Evolutionary conservation across 2,888 invertebrate genomes (phyloP).

Genomic region (Eupithecia subfuscata): DNA sequence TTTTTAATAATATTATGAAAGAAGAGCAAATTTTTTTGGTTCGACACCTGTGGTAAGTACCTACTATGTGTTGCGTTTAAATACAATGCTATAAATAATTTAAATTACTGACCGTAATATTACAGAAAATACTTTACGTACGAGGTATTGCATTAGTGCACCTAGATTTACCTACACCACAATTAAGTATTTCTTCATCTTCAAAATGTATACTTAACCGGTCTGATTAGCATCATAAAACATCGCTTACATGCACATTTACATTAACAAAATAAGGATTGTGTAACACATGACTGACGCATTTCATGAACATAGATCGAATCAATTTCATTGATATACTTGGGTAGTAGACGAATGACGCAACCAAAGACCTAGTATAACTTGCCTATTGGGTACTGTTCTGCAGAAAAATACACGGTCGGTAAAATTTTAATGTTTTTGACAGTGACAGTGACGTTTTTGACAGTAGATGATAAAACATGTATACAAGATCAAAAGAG

Average conservation of each 20-base stretch:
- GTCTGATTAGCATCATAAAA: constrained; percentile 29
- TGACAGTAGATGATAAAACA: neutral
- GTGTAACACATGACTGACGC: constrained; percentile 6
- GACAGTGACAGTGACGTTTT: no score
- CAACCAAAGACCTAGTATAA: neutral
- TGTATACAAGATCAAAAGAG: neutral
- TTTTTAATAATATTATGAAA: no score
- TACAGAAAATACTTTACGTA: no score
- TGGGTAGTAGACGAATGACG: neutral
- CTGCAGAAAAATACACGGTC: neutral
- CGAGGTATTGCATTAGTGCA: neutral
- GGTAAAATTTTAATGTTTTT: neutral
- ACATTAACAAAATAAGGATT: constrained; percentile 4
- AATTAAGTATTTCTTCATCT: constrained; percentile 20
- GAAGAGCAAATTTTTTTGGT: no score
- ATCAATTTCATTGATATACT: constrained; percentile 8
- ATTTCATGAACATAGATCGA: constrained; percentile 5
- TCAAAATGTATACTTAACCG: constrained; percentile 13
- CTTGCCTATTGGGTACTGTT: neutral
- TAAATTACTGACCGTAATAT: no score
- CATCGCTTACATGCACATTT: constrained; percentile 4
- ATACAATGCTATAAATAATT: no score
- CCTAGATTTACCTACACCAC: constrained; percentile 23
- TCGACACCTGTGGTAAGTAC: no score
- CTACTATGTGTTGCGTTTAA: no score